Conservation (phyloP, 2,113 vertebrate species). For the Plecturocebus donacophilus region DNA sequence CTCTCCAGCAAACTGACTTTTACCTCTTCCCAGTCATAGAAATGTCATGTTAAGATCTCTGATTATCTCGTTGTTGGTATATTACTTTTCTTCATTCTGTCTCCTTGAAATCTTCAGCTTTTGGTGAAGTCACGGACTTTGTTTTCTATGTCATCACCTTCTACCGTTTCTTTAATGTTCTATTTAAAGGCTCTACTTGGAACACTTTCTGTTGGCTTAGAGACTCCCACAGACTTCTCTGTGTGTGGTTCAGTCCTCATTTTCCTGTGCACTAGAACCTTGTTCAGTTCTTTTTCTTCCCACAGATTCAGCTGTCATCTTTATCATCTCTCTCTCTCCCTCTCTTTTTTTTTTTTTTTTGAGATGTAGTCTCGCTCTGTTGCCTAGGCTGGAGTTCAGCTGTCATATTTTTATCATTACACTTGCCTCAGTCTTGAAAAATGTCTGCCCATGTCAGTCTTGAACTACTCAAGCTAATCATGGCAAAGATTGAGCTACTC, state of each 20-base stretch:
- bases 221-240: not conserved
- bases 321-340: no score
- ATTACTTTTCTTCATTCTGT: not conserved
- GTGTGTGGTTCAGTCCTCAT: not conserved
- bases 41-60: not conserved
- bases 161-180: not conserved
- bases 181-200: not conserved
- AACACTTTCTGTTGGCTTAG: not conserved
- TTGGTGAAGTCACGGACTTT: not conserved
- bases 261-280: not conserved
- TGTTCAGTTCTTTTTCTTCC: not conserved
- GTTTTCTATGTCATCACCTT: not conserved
- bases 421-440: not conserved
- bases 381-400: no score
- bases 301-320: not conserved
- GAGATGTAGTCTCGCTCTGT: no score
- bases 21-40: not conserved
- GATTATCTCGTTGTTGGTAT: not conserved
- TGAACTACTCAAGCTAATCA: not conserved
- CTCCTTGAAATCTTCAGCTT: conserved; percentile 7
- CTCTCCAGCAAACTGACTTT: not conserved
- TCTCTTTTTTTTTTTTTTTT: no score
- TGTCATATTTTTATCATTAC: not conserved
- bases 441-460: not conserved
- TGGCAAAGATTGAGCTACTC: not conserved